phyloP scores from a whole-genome alignment of 2,888 invertebrate species.

The Phaedon cochleariae region DNA sequence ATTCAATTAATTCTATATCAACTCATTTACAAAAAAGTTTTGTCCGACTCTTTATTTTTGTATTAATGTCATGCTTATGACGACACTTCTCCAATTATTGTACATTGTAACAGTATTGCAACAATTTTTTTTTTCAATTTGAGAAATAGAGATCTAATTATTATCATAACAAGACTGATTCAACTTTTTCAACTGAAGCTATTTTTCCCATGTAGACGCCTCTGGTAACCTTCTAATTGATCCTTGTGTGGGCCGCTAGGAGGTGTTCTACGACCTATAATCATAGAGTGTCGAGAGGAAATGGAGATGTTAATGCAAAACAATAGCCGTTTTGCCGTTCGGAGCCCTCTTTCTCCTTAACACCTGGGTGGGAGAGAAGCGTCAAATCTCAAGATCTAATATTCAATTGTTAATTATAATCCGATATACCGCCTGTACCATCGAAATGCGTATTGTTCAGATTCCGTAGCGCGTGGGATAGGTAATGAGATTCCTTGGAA shows the following conservation, averaged over 20 bases:
- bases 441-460: conserved; percentile 29
- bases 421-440: conserved; percentile 22
- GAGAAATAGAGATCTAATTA: no score
- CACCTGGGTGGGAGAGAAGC: conserved; percentile 39
- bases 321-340: conserved; percentile 44
- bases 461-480: conserved; percentile 30
- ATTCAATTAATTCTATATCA: no score
- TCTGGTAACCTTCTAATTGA: conserved; percentile 18
- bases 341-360: conserved; percentile 28
- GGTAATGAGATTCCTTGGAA: no score
- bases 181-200: no score
- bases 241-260: conserved; percentile 44
- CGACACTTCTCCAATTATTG: no score
- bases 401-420: conserved; percentile 38
- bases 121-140: no score
- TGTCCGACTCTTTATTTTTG: no score
- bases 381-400: conserved; percentile 40
- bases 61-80: no score
- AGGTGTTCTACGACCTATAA: conserved; percentile 42
- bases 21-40: no score
- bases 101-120: no score
- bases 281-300: conserved; percentile 49
- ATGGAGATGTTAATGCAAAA: conserved; percentile 51
- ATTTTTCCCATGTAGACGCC: no score
- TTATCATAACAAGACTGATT: no score